These are phyloP conservation scores for Epicauta chinensis DNA, from an alignment of 1,140 invertebrate species.

Conservation along the genomic window DNA sequence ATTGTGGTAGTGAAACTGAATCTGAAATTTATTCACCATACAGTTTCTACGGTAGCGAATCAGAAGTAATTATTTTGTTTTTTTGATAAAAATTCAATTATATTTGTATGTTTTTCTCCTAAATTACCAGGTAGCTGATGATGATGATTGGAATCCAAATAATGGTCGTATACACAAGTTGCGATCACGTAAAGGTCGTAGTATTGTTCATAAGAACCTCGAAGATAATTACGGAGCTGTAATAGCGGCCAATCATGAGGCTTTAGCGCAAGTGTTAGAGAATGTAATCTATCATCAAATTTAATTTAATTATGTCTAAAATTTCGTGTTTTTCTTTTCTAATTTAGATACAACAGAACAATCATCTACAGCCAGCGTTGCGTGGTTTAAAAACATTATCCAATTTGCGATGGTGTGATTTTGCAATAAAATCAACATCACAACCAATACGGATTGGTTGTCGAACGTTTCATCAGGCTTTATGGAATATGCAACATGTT, in stretches of 20 bases:
- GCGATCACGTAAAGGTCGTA: constrained; percentile 66
- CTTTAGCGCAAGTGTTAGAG: constrained; percentile 74
- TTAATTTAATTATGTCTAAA: background rate
- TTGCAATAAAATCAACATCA: constrained; percentile 50
- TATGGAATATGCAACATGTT: constrained; percentile 63
- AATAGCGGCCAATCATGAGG: constrained; percentile 81
- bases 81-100: background rate
- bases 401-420: constrained; percentile 63
- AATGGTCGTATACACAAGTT: constrained; percentile 46
- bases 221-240: constrained; percentile 85
- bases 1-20: constrained; percentile 74
- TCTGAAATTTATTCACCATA: constrained; percentile 74
- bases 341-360: constrained; percentile 60
- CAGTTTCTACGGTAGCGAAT: constrained; percentile 61
- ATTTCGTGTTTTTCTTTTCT: too few species aligned
- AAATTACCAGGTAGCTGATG: background rate
- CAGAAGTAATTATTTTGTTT: constrained; percentile 32
- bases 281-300: constrained; percentile 57
- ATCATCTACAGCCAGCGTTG: constrained; percentile 55
- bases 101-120: too few species aligned
- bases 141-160: constrained; percentile 44
- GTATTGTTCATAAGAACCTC: constrained; percentile 72
- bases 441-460: constrained; percentile 56
- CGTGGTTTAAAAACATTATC: constrained; percentile 63
- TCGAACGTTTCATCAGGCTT: constrained; percentile 62